Base-by-base conservation (phyloP, 30 jellyfish, hydroid and myxozoan genomes). In the Calvadosia cruxmelitensis region DNA sequence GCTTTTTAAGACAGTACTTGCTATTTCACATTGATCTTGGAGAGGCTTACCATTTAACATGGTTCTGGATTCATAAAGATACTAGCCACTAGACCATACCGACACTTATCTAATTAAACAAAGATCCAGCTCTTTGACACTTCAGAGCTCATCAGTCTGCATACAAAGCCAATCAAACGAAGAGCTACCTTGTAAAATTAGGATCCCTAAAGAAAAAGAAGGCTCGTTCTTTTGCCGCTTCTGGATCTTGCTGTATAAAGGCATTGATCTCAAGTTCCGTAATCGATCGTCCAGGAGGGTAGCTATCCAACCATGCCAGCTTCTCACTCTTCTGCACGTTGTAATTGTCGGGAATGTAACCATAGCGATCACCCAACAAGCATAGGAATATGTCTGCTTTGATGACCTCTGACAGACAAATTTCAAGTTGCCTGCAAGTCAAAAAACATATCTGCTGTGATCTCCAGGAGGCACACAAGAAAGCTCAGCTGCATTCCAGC, bases 331-430 rank as follows among this genome's bases (percentile, higher is more conserved):
- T 52, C 63, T 53, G 65, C 27, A 53, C 36, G 49, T 57, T 76
- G 64, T 82, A 64, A 29, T 63, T 33, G n/a, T 49, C 63, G 13
- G 97, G 97, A 1, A 71, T 49, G 94, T 93, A 87, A 5, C 97
- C 97, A 71, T 80, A 87, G 64, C 97, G 79, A 12, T 65, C 78
- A 27, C 97, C 97, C 32, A 87, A 63, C 7, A 87, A 69, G 25
- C 97, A 93, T 49, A 87, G 85, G 64, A 87, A 87, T 12, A 87
- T 66, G 66, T 87, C 97, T 3, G 97, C 74, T 32, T 72, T 51
- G 70, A 33, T 51, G 23, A 80, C 97, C 70, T 87, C 97, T 1
- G 84, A 67, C 52, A 87, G 50, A 53, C 97, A 87, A 29, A 87
- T 80, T 51, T 81, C 93, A 23, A 87, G 65, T 77, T 81, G 94